phyloP scores from a whole-genome alignment of 2,113 vertebrate species.

The Fulica atra region DNA sequence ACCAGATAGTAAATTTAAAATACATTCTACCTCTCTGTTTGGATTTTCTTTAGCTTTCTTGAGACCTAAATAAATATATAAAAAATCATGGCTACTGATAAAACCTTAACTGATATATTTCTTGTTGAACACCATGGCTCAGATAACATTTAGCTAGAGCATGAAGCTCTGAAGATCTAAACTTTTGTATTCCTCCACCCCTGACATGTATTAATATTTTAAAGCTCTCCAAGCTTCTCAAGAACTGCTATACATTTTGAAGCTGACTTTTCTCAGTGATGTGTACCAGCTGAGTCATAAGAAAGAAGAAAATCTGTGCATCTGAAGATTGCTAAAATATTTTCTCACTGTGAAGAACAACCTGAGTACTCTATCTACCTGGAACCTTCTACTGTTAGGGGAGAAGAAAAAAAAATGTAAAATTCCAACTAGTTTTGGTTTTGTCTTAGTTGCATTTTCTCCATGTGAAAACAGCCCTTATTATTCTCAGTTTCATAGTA shows the following conservation, averaged over 20 bases:
- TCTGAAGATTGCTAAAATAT: background rate
- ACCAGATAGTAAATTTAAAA: background rate
- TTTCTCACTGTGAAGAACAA: background rate
- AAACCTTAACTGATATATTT: background rate
- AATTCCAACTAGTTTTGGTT: background rate
- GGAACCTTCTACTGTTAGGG: background rate
- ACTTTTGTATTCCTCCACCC: background rate
- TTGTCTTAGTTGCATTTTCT: background rate
- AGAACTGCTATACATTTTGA: background rate
- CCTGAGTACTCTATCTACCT: background rate
- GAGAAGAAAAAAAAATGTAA: background rate
- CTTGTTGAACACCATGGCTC: background rate
- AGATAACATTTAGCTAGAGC: background rate
- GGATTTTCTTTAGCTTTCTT: background rate
- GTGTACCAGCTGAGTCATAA: background rate
- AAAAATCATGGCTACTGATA: background rate
- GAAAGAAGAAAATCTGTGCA: background rate
- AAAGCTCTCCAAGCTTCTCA: background rate
- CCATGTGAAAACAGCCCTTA: background rate
- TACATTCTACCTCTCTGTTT: background rate
- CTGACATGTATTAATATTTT: background rate
- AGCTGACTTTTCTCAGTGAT: background rate
- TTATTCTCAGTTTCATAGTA: background rate
- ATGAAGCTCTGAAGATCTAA: background rate
- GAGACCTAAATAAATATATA: background rate